Base-by-base conservation (phyloP, 1,140 invertebrate species). In the Armadillidium nasatum region DNA sequence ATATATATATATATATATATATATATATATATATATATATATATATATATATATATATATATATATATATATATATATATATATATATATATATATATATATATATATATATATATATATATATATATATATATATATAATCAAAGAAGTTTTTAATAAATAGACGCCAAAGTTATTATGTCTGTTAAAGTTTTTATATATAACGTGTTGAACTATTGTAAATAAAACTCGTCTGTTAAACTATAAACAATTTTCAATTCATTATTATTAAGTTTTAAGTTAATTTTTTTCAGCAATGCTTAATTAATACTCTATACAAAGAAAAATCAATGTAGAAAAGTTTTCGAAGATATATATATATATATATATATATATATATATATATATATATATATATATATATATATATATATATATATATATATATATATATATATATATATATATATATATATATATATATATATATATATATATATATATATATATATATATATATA, bases 381-480 rank as follows among this genome's bases (percentile, higher is more conserved):
- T 33, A 33, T 33, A 33, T 33, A 33, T 33, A 33, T 44, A 19
- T 45, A 44, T 46, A 23, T 71, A 43, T 71, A 71, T 71, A 71
- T 71, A 71, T 71, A 71, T 71, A 71, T 71, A 71, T 71, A 71
- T 71, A 71, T 71, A 71, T 71, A 71, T 22, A 71, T 71, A 71
- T 23, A 71, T 22, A 71, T 71, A 71, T 71, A 71, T 23, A 13
- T 71, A 71, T 71, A 68, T 71, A 71, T 71, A 33, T 71, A 71
- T 71, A 71, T 71, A 71, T 71, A 71, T 71, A 71, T 71, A 71
- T 71, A 33, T 71, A 71, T 71, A 43, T 71, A 71, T 23, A 71
- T 71, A 33, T 6, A 71, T 44, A 44, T 44, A 71, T 68, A 71
- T 71, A 44, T 6, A 71, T 71, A 71, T 71, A 71, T 44, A 71